Conservation (phyloP, 2,888 invertebrate species). For the Eucera pruinosa region DNA sequence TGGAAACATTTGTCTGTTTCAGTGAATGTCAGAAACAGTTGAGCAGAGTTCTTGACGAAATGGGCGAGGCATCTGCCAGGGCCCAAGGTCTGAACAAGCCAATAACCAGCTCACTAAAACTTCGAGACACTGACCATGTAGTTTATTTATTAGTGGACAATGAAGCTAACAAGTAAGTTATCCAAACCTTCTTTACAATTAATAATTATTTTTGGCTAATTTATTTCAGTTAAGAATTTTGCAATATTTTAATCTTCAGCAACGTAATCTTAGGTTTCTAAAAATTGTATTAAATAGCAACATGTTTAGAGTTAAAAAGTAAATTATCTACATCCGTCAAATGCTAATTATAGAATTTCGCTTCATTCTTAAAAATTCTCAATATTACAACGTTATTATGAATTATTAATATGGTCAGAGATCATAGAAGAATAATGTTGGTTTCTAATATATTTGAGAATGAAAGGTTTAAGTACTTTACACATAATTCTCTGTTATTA, state of each 20-base stretch:
- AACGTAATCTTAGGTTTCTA: no score
- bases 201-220: not conserved
- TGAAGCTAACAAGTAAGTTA: slow-evolving; percentile 86
- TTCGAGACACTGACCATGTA: slow-evolving; percentile 87
- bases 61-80: slow-evolving; percentile 90
- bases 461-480: no score
- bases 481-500: no score
- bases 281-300: no score
- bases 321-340: no score
- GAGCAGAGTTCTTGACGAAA: slow-evolving; percentile 88
- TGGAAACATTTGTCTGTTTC: slow-evolving; percentile 71
- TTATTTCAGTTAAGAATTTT: not conserved
- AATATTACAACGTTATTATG: no score
- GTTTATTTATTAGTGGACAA: slow-evolving; percentile 86
- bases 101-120: slow-evolving; percentile 90
- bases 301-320: no score
- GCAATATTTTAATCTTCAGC: not conserved
- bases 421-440: no score
- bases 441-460: no score
- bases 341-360: no score
- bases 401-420: no score
- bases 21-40: slow-evolving; percentile 88
- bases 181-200: not conserved
- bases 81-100: slow-evolving; percentile 91
- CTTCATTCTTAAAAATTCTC: no score